A percentile compares a stretch with the other conserved stretches of the same genome.
These are phyloP conservation scores for Troides aeacus DNA, from an alignment of 2,888 invertebrate genomes.

Conservation along the genomic window DNA sequence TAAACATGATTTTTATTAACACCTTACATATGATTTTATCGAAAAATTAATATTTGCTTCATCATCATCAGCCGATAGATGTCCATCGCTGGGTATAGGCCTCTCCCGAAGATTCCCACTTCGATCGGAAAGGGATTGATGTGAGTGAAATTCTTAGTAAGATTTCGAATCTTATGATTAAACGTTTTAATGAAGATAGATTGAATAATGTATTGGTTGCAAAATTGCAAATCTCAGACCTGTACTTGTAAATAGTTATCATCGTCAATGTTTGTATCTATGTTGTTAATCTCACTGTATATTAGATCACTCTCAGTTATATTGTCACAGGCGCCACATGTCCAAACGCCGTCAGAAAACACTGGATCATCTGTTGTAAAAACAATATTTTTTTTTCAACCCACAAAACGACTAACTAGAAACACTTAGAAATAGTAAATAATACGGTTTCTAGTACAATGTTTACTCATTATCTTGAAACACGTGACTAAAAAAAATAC, in stretches of 20 bases:
- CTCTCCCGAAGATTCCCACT: too few species aligned
- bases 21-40: too few species aligned
- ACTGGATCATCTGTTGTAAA: slow-evolving; percentile 33
- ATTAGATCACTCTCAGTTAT: slow-evolving; percentile 33
- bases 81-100: too few species aligned
- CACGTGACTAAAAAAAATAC: neutral
- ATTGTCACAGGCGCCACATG: slow-evolving; percentile 38
- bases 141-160: too few species aligned
- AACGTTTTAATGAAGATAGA: too few species aligned
- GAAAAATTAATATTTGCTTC: too few species aligned
- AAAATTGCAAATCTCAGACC: slow-evolving; percentile 26
- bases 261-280: slow-evolving; percentile 33
- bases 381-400: neutral
- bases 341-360: slow-evolving; percentile 37
- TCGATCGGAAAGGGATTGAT: too few species aligned
- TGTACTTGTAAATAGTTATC: slow-evolving; percentile 34
- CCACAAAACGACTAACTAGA: neutral
- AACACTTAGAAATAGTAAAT: neutral
- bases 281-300: slow-evolving; percentile 35
- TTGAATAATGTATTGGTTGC: neutral
- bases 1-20: neutral
- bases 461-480: neutral
- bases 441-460: neutral
- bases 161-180: too few species aligned
- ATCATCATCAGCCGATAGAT: too few species aligned